Evolutionary conservation across 35 echinoderm and acorn worm genomes (phyloP).

Genomic region (Apostichopus parvimensis): DNA sequence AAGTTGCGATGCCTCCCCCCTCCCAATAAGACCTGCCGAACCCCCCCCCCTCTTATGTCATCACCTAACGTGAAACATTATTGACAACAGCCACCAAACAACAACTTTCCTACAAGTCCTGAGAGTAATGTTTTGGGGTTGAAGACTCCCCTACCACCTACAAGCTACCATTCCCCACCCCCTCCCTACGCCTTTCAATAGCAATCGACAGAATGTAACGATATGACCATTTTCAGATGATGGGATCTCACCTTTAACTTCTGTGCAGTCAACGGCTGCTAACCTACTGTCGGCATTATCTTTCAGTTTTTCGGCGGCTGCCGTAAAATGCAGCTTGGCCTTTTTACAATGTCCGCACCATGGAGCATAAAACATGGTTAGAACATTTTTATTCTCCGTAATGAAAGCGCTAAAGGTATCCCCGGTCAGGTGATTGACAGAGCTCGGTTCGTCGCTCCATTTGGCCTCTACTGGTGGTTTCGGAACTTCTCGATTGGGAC

Average conservation of each 20-base stretch:
- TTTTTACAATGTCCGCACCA: conserved; percentile 97
- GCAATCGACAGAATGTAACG: too few species aligned
- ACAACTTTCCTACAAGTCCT: too few species aligned
- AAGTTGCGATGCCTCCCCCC: too few species aligned
- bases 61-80: too few species aligned
- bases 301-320: conserved; percentile 74
- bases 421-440: conserved; percentile 71
- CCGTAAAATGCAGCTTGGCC: conserved; percentile 78
- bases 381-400: conserved; percentile 61
- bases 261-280: conserved; percentile 90
- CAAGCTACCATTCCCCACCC: too few species aligned
- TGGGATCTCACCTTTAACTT: conserved; percentile 67
- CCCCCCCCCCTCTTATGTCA: too few species aligned
- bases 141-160: too few species aligned
- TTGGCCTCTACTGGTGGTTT: conserved; percentile 67
- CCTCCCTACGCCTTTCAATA: too few species aligned
- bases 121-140: too few species aligned
- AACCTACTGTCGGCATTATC: conserved; percentile 53
- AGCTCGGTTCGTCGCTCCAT: conserved; percentile 83
- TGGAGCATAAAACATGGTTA: conserved; percentile 90
- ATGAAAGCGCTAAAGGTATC: conserved; percentile 75
- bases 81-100: too few species aligned
- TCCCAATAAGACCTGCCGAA: too few species aligned
- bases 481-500: conserved; percentile 30
- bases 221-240: too few species aligned